Conservation (phyloP, 1,140 invertebrate genomes). For the Pogonomyrmex californicus region DNA sequence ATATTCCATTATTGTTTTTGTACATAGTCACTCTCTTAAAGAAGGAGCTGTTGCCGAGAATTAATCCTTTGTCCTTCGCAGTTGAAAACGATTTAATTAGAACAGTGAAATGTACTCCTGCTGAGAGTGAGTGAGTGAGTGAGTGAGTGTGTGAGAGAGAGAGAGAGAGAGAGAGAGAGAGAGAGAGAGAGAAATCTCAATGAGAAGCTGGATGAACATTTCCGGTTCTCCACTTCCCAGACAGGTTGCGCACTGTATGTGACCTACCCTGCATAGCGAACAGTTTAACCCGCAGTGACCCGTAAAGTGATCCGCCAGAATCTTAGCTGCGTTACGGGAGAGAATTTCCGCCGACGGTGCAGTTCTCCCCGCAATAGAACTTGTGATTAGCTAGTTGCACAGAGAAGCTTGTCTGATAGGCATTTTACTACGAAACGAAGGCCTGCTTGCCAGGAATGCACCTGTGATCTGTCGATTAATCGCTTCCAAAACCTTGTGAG, state of each 20-base stretch:
- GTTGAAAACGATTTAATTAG: neutral
- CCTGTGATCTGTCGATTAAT: slow-evolving; percentile 32
- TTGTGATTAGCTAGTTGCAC: slow-evolving; percentile 3
- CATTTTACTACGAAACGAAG: slow-evolving; percentile 10
- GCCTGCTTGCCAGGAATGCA: slow-evolving; percentile 18
- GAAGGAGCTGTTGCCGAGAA: neutral
- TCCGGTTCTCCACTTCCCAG: slow-evolving; percentile 31
- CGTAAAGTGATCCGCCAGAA: slow-evolving; percentile 50
- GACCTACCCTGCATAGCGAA: slow-evolving; percentile 33
- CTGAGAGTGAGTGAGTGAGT: neutral
- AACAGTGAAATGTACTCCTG: neutral
- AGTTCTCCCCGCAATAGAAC: neutral
- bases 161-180: neutral
- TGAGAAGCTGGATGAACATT: slow-evolving; percentile 20
- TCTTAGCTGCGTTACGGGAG: slow-evolving; percentile 27
- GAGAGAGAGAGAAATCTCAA: neutral
- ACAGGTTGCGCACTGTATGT: slow-evolving; percentile 14
- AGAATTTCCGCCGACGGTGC: neutral
- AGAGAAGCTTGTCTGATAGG: slow-evolving; percentile 11
- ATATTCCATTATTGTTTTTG: neutral
- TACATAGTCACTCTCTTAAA: neutral
- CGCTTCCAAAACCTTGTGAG: neutral
- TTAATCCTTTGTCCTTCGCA: neutral
- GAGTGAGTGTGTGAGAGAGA: neutral
- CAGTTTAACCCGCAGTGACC: slow-evolving; percentile 35